phyloP scores from a whole-genome alignment of 2,888 invertebrate species.

The Belgica antarctica region DNA sequence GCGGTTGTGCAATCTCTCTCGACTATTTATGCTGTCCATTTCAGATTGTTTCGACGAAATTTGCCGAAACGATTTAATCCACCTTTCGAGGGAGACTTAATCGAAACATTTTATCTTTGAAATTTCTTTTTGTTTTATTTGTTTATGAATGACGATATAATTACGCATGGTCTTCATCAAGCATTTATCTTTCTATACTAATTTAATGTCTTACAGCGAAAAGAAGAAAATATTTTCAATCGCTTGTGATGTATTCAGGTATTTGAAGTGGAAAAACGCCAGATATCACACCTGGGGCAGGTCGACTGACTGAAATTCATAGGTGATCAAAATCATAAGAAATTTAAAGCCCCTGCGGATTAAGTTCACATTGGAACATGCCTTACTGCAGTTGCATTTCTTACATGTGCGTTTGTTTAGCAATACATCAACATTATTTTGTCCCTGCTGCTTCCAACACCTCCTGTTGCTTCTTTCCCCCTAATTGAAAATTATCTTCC shows the following conservation, averaged over 20 bases:
- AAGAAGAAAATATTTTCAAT: too few species aligned
- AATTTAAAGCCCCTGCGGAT: not conserved
- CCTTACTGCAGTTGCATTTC: too few species aligned
- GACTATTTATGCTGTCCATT: too few species aligned
- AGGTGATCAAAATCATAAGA: too few species aligned
- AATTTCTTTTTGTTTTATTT: slow-evolving; percentile 15
- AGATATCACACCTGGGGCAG: not conserved
- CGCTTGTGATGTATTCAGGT: not conserved
- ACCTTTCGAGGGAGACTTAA: not conserved
- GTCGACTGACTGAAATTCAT: too few species aligned
- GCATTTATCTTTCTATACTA: not conserved
- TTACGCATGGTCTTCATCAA: slow-evolving; percentile 35
- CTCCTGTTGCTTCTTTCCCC: too few species aligned
- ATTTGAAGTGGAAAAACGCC: not conserved
- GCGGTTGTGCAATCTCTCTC: slow-evolving; percentile 36
- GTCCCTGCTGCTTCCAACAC: too few species aligned
- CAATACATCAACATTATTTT: too few species aligned
- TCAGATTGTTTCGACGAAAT: too few species aligned
- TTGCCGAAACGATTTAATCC: not conserved
- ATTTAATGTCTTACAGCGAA: not conserved
- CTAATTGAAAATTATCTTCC: not conserved
- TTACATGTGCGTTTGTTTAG: too few species aligned
- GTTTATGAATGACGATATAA: slow-evolving; percentile 24
- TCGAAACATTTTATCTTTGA: slow-evolving; percentile 3
- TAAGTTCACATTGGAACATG: too few species aligned